Evolutionary conservation across 2,888 invertebrate species (phyloP).

Genomic region (Blomia tropicalis): DNA sequence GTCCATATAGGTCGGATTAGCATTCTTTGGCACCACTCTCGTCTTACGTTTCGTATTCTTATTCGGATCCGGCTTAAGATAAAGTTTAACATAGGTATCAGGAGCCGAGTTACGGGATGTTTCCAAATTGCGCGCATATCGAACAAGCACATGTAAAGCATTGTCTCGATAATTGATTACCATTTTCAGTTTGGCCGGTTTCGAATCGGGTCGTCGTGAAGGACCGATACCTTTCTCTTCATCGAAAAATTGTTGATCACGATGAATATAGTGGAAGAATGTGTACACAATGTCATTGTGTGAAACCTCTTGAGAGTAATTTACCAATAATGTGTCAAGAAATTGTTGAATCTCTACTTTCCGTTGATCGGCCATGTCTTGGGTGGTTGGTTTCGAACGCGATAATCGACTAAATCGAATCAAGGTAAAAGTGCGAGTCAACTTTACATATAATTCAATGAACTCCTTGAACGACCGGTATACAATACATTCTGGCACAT

Average conservation of each 20-base stretch:
- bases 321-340: conserved; percentile 60
- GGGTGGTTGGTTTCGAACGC: conserved; percentile 49
- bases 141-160: conserved; percentile 60
- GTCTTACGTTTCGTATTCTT: conserved; percentile 92
- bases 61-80: conserved; percentile 74
- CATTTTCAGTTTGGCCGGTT: conserved; percentile 56
- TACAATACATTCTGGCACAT: conserved; percentile 67
- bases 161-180: conserved; percentile 58
- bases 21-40: conserved; percentile 72
- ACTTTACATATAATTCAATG: conserved; percentile 83
- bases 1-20: conserved; percentile 85
- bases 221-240: conserved; percentile 33
- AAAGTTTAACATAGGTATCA: conserved; percentile 45
- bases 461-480: conserved; percentile 93
- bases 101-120: conserved; percentile 45
- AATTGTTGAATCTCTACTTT: conserved; percentile 73
- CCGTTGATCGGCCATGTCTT: conserved; percentile 83
- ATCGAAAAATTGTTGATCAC: conserved; percentile 77
- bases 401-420: conserved; percentile 48
- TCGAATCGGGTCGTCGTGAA: conserved; percentile 28
- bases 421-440: conserved; percentile 75
- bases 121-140: conserved; percentile 76
- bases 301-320: conserved; percentile 76
- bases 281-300: conserved; percentile 88
- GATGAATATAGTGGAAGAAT: conserved; percentile 85